A percentile compares a stretch with the other conserved stretches of the same genome.
These are phyloP conservation scores for Mesoclemmys tuberculata DNA, from an alignment of 2,113 vertebrate genomes.

Conservation along the genomic window DNA sequence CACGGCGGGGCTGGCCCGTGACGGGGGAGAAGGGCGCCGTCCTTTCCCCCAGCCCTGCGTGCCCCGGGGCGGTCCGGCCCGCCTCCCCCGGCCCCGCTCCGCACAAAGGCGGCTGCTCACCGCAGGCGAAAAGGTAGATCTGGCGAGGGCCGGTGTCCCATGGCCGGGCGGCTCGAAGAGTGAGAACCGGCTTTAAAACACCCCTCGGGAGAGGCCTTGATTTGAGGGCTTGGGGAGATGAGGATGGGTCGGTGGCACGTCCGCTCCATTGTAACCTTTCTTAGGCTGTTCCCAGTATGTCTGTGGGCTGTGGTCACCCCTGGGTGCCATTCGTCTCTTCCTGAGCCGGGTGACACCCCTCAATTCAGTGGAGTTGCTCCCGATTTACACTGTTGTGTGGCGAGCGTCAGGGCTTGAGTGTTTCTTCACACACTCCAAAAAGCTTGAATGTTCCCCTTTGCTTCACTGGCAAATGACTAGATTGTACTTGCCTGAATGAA, in stretches of 20 bases:
- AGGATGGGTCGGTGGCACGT: not conserved
- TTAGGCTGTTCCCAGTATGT: not conserved
- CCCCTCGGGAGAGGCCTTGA: too few species aligned
- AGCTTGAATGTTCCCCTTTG: not conserved
- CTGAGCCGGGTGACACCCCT: too few species aligned
- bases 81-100: not conserved
- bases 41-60: not conserved
- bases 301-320: not conserved
- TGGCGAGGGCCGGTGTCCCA: too few species aligned
- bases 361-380: not conserved
- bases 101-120: not conserved
- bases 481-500: not conserved
- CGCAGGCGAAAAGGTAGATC: not conserved
- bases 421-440: too few species aligned
- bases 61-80: too few species aligned
- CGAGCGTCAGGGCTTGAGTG: not conserved
- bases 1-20: too few species aligned
- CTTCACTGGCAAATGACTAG: not conserved
- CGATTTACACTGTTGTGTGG: not conserved
- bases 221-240: not conserved
- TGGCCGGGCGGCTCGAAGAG: too few species aligned
- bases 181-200: too few species aligned
- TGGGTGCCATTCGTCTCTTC: too few species aligned
- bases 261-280: not conserved
- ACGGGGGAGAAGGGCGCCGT: not conserved